These are phyloP conservation scores for Acleris holmiana DNA, from an alignment of 2,888 invertebrate species.

Conservation along the genomic window DNA sequence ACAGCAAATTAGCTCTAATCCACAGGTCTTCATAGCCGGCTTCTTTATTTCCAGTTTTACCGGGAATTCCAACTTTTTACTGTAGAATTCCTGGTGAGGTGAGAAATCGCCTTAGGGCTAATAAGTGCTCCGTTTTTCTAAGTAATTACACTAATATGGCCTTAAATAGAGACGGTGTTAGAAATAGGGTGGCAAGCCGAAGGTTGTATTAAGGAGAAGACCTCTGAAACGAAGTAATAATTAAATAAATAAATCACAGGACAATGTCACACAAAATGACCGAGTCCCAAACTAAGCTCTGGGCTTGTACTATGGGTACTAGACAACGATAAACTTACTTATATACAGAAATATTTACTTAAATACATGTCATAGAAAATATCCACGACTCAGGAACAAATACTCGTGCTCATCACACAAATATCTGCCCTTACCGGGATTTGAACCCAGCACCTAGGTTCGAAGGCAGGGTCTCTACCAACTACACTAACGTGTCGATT, in stretches of 20 bases:
- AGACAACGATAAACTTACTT: too few species aligned
- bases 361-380: too few species aligned
- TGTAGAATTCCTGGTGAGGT: conserved; percentile 41
- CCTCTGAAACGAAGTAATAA: neutral
- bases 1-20: conserved; percentile 3
- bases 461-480: too few species aligned
- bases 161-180: conserved; percentile 42
- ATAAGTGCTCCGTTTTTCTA: conserved; percentile 48
- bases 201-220: conserved; percentile 28
- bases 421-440: too few species aligned
- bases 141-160: conserved; percentile 46
- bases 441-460: too few species aligned
- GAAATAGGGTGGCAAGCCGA: conserved; percentile 33
- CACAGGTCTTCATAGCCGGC: neutral
- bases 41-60: conserved; percentile 15
- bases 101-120: conserved; percentile 49
- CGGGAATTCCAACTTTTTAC: conserved; percentile 9
- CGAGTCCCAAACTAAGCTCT: too few species aligned
- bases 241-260: neutral
- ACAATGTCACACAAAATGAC: too few species aligned
- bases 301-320: too few species aligned
- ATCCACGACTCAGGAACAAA: too few species aligned
- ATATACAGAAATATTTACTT: too few species aligned
- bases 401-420: too few species aligned
- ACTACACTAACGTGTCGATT: too few species aligned